phyloP scores from a whole-genome alignment of 2,888 invertebrate species.

The Calameuta idolon region DNA sequence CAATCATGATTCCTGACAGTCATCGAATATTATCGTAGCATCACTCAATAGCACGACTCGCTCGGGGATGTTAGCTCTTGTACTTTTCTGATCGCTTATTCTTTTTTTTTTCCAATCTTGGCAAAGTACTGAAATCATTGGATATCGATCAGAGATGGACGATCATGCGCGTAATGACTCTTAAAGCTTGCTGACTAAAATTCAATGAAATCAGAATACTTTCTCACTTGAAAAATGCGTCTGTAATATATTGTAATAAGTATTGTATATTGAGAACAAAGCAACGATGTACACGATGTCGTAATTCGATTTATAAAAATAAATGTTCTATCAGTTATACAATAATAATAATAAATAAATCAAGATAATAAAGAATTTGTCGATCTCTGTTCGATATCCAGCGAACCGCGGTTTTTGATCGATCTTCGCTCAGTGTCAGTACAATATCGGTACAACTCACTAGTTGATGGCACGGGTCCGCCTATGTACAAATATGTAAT shows the following conservation, averaged over 20 bases:
- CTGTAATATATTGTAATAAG: not conserved
- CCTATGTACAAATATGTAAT: conserved; percentile 65
- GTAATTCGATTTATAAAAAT: not conserved
- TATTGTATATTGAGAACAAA: not conserved
- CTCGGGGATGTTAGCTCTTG: not conserved
- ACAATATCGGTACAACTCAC: conserved; percentile 65
- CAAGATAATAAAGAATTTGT: not conserved
- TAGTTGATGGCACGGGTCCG: conserved; percentile 66
- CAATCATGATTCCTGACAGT: not conserved
- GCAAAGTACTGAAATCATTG: not conserved
- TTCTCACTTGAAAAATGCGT: not conserved
- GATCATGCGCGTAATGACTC: not conserved
- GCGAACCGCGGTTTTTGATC: not conserved
- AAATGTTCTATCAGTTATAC: not conserved
- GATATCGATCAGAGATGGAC: not conserved
- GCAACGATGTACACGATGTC: not conserved
- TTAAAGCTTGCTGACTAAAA: not conserved
- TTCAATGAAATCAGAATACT: not conserved
- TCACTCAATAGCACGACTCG: not conserved
- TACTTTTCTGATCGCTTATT: not conserved
- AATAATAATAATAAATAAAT: not conserved
- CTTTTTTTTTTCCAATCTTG: not conserved
- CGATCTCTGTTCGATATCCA: not conserved
- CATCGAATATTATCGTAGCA: not conserved
- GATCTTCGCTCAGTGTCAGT: conserved; percentile 36